phyloP scores from a whole-genome alignment of 2,113 vertebrate species.

The Condylura cristata region DNA sequence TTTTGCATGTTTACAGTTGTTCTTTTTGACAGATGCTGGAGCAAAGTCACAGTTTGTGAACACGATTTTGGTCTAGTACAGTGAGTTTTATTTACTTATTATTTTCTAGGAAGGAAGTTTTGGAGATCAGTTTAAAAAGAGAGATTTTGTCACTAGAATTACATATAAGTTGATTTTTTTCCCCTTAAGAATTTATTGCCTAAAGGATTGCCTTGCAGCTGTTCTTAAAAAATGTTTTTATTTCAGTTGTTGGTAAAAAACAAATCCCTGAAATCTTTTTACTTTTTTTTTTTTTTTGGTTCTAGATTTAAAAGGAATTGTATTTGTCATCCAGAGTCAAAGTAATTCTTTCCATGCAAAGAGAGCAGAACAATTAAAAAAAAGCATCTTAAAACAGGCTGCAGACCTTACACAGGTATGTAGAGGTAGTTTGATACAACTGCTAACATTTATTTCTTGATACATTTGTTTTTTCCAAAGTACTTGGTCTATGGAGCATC shows the following conservation, averaged over 20 bases:
- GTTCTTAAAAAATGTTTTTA: neutral
- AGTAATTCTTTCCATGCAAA: slow-evolving; percentile 94
- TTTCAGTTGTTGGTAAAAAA: neutral
- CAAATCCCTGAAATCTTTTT: slow-evolving; percentile 6
- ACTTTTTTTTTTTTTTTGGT: slow-evolving; percentile 79
- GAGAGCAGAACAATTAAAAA: slow-evolving; percentile 90
- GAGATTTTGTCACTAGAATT: slow-evolving; percentile 5
- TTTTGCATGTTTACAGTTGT: neutral
- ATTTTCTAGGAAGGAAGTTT: slow-evolving; percentile 23
- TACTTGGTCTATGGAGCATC: neutral
- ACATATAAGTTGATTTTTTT: neutral
- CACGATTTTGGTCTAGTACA: neutral
- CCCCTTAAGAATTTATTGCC: neutral
- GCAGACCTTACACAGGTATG: slow-evolving; percentile 89
- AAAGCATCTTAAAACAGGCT: slow-evolving; percentile 90
- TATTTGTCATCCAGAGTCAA: slow-evolving; percentile 98
- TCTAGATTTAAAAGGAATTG: slow-evolving; percentile 92
- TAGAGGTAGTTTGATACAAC: neutral
- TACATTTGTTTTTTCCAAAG: neutral
- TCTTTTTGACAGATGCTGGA: neutral
- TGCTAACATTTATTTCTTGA: neutral
- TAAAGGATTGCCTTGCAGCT: neutral
- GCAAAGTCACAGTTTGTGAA: neutral
- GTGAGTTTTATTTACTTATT: neutral
- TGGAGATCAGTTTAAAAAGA: neutral